phyloP scores from a whole-genome alignment of 2,888 invertebrate genomes.

The Cosmorhoe ocellata region DNA sequence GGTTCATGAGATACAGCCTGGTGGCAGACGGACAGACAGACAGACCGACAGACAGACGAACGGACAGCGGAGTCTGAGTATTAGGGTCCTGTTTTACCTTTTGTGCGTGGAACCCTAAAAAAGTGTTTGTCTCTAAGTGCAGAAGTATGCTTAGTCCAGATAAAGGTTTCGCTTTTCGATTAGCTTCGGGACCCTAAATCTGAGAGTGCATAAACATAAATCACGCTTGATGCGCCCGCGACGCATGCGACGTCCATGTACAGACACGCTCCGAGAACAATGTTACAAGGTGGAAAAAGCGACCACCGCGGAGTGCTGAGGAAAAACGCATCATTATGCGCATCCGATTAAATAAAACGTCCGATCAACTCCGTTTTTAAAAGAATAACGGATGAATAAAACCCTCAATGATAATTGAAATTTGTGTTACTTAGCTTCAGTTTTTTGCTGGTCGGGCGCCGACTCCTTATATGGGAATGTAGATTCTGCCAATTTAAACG shows the following conservation, averaged over 20 bases:
- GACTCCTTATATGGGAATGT: slow-evolving; percentile 67
- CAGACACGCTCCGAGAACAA: slow-evolving; percentile 60
- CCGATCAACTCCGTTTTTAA: slow-evolving; percentile 56
- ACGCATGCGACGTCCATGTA: slow-evolving; percentile 34
- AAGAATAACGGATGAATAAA: slow-evolving; percentile 71
- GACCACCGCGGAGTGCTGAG: slow-evolving; percentile 66
- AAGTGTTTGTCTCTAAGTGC: no score
- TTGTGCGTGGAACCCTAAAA: no score
- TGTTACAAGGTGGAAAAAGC: slow-evolving; percentile 72
- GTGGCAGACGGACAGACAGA: no score
- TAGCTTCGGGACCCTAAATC: slow-evolving; percentile 38
- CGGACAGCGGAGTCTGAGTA: no score
- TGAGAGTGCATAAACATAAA: slow-evolving; percentile 70
- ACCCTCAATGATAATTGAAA: slow-evolving; percentile 78
- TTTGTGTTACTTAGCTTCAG: slow-evolving; percentile 73
- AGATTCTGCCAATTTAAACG: slow-evolving; percentile 72
- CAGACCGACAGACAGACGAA: no score
- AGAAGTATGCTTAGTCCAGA: no score
- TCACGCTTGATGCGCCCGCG: slow-evolving; percentile 53
- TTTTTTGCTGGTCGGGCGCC: slow-evolving; percentile 68
- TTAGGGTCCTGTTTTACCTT: no score
- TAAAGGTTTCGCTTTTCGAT: no score
- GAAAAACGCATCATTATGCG: slow-evolving; percentile 77
- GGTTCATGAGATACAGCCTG: no score
- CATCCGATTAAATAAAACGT: slow-evolving; percentile 71